A percentile compares a stretch with the other conserved stretches of the same genome.
Evolutionary conservation across 2,113 vertebrate species (phyloP).

Genomic region (Amphiprion ocellaris): DNA sequence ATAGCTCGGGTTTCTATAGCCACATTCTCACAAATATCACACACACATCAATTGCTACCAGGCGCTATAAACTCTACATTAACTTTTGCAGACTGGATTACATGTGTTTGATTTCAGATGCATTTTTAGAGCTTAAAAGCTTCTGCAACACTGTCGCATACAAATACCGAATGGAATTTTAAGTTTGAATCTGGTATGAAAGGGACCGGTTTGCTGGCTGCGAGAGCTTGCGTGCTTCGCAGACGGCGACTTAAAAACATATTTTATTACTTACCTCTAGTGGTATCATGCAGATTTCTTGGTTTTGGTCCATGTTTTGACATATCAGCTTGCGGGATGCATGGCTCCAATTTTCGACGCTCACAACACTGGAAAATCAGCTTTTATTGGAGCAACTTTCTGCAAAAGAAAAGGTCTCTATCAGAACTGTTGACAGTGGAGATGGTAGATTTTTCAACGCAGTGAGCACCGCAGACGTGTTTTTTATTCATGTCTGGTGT

Average conservation of each 20-base stretch:
- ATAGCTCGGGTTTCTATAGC: not conserved
- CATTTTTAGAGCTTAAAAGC: slow-evolving; percentile 1
- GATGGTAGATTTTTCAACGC: no score
- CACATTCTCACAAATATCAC: slow-evolving; percentile 39
- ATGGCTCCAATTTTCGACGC: not conserved
- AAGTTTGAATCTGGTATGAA: not conserved
- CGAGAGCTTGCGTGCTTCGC: not conserved
- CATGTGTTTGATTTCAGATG: slow-evolving; percentile 25
- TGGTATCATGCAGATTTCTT: not conserved
- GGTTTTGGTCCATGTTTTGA: not conserved
- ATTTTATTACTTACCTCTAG: not conserved
- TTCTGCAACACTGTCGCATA: not conserved
- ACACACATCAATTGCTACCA: not conserved
- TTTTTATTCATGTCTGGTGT: no score
- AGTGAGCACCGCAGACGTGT: no score
- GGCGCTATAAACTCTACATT: slow-evolving; percentile 3
- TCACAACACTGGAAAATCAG: not conserved
- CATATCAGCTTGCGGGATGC: not conserved
- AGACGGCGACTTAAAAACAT: not conserved
- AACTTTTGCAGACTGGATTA: not conserved
- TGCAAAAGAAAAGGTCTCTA: no score
- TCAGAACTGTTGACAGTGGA: no score
- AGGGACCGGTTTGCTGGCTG: not conserved
- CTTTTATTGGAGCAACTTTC: not conserved
- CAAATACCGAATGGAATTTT: not conserved